Conservation (phyloP, 2,113 vertebrate species). For the Gasterosteus aculeatus region DNA sequence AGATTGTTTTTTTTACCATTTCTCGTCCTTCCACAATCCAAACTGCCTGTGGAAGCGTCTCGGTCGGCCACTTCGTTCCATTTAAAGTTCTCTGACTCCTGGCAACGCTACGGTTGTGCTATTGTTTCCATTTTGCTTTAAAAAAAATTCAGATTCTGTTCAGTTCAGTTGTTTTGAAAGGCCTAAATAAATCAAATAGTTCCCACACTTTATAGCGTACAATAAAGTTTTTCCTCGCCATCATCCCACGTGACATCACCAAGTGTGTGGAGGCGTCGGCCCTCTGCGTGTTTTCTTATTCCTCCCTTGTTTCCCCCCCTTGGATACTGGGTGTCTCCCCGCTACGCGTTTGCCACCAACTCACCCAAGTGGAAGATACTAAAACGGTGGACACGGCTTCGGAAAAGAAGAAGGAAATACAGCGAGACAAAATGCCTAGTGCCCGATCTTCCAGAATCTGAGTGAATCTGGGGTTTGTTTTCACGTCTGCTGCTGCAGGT, state of each 20-base stretch:
- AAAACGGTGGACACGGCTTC: background rate
- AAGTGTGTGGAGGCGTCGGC: background rate
- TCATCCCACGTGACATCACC: background rate
- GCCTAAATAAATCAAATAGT: constrained; percentile 20
- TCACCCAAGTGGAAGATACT: background rate
- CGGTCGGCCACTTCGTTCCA: constrained; percentile 22
- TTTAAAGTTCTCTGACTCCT: constrained; percentile 40
- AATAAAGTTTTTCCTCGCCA: background rate
- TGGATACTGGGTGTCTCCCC: background rate
- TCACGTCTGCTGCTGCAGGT: background rate
- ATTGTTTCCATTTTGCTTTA: constrained; percentile 2
- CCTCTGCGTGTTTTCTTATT: background rate
- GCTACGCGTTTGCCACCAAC: background rate
- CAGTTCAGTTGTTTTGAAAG: background rate
- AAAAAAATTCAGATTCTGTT: background rate
- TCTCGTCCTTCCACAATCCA: constrained; percentile 60
- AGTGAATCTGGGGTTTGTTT: background rate
- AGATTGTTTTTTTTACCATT: constrained; percentile 61
- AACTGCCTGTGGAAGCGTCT: constrained; percentile 45
- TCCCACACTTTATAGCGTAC: background rate
- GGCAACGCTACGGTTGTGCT: constrained; percentile 22
- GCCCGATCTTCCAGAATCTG: background rate
- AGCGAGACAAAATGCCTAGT: background rate
- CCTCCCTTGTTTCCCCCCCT: background rate
- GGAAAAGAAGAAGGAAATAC: background rate